Evolutionary conservation across 1,140 invertebrate species (phyloP).

Genomic region (Drosophila elegans): DNA sequence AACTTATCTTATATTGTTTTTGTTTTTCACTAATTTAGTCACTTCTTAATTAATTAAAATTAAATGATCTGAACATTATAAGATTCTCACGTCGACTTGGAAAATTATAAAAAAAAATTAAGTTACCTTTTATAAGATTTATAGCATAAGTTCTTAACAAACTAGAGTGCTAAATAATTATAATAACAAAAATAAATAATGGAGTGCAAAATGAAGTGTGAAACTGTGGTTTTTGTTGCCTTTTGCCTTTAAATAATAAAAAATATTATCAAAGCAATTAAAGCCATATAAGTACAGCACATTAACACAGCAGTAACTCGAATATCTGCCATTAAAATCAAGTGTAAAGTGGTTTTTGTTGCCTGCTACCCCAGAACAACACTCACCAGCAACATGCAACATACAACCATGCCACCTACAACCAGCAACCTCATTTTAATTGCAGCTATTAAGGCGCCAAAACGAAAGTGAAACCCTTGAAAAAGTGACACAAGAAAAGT

Average conservation of each 20-base stretch:
- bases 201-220: not conserved
- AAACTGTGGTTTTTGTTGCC: not conserved
- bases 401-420: constrained; percentile 13
- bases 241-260: not conserved
- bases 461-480: constrained; percentile 64
- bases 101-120: too few relatives aligned
- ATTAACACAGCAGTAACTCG: not conserved
- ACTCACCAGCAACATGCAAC: constrained; percentile 27
- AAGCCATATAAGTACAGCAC: not conserved
- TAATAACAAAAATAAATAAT: too few relatives aligned
- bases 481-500: constrained; percentile 55
- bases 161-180: too few relatives aligned
- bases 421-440: constrained; percentile 60
- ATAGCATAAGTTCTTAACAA: too few relatives aligned
- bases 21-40: too few relatives aligned
- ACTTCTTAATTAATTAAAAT: too few relatives aligned
- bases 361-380: constrained; percentile 9
- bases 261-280: too few relatives aligned
- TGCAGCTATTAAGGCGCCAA: constrained; percentile 68
- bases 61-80: too few relatives aligned
- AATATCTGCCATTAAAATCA: not conserved
- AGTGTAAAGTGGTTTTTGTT: constrained; percentile 6
- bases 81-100: too few relatives aligned
- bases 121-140: too few relatives aligned
- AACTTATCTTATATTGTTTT: too few relatives aligned